Conservation (phyloP, 2,888 invertebrate species). For the Agrilus biguttatus region DNA sequence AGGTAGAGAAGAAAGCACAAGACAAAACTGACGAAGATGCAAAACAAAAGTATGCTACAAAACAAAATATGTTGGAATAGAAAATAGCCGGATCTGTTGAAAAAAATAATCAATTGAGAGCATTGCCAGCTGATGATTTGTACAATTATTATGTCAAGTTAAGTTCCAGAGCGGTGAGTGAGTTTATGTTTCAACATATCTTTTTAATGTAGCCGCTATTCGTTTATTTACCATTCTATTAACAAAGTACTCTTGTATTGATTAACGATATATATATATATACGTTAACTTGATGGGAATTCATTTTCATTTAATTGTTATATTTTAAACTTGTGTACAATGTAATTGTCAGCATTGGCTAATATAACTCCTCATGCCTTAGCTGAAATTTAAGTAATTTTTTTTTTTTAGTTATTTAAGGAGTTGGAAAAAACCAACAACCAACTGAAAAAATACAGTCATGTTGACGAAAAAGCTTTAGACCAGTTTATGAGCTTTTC, state of each 20-base stretch:
- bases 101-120: conserved; percentile 92
- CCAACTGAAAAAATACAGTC: conserved; percentile 95
- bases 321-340: too few relatives aligned
- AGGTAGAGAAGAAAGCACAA: conserved; percentile 79
- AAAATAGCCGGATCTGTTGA: conserved; percentile 91
- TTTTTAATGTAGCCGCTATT: not conserved
- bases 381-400: not conserved
- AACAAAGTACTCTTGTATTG: too few relatives aligned
- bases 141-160: conserved; percentile 66
- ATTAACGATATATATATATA: too few relatives aligned
- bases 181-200: not conserved
- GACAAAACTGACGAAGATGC: conserved; percentile 92
- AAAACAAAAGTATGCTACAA: conserved; percentile 90
- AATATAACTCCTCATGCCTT: not conserved
- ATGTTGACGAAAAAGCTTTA: conserved; percentile 98
- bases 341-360: too few relatives aligned
- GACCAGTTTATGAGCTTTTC: conserved; percentile 99
- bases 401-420: conserved; percentile 62
- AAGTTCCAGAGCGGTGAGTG: conserved; percentile 53
- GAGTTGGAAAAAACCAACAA: conserved; percentile 94
- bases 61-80: conserved; percentile 81
- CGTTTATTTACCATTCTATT: not conserved
- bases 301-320: too few relatives aligned
- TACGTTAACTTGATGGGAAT: too few relatives aligned
- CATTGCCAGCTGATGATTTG: conserved; percentile 83